Evolutionary conservation across 1,140 invertebrate species (phyloP), one percentile per base, ranked within the genome.

Genomic region (Diorhabda carinulata): DNA sequence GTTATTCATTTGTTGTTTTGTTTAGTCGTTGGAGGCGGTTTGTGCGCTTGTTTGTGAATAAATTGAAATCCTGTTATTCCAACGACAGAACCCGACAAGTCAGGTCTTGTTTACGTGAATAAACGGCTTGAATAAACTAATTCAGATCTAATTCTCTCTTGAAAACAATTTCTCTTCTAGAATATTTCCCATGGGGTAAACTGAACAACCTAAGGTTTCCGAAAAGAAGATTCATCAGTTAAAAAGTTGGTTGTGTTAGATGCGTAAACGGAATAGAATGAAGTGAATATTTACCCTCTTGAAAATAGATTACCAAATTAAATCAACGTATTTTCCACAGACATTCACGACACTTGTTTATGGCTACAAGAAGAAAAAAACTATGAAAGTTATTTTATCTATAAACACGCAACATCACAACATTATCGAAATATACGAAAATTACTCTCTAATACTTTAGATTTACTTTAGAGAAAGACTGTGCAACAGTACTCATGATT

Each of bases 1-100:
- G 61, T 62, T 62, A 62, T 62, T 62, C 61, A 62, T 62, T 62
- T 43, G 61, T 62, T 62, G 61, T 62, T 62, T 10, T 43, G 43
- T 62, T 62, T 62, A 43, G 41, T 62, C 43, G 41, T 8, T 43
- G 61, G 43, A 69, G 60, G 56, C 10, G 62, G 58, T 64, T 59
- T 60, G 58, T 47, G 59, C 64, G 63, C 61, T 67, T 66, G 69
- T 62, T 67, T 67, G 69, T 43, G 61, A 61, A 70, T 70, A 70
- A 70, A 70, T 70, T 66, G 64, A 70, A 70, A 70, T 70, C 65
- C 69, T 61, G 64, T 70, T 70, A 70, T 70, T 70, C 67, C 64
- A 63, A 62, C 69, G 59, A 43, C 57, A 62, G 42, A 70, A 66
- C 57, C 44, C 57, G 61, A 66, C 59, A 70, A 58, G 43, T 65